Percentiles rank a stretch among this genome's conserved stretches.
These are phyloP conservation scores for Tryphoninae sp. DNA, from an alignment of 2,888 invertebrate genomes.

Conservation along the genomic window DNA sequence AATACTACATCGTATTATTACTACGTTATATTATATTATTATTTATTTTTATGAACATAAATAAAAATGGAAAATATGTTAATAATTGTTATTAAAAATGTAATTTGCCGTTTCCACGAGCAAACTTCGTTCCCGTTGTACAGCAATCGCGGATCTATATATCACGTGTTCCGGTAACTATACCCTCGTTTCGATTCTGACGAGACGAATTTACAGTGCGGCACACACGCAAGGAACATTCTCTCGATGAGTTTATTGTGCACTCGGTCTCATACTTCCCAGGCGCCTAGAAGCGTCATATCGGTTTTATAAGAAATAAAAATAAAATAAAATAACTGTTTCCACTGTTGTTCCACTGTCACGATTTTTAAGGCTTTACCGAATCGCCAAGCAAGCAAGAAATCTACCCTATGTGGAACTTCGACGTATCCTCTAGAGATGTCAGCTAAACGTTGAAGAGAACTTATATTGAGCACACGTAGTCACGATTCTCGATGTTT, in stretches of 20 bases:
- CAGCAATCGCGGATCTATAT: background rate
- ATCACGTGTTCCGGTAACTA: slow-evolving; percentile 61
- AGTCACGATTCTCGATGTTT: slow-evolving; percentile 44
- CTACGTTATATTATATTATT: too few relatives aligned
- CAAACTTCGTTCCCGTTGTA: slow-evolving; percentile 21
- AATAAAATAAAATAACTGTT: background rate
- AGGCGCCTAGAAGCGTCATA: slow-evolving; percentile 21
- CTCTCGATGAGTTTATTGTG: slow-evolving; percentile 58
- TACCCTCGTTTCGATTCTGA: slow-evolving; percentile 58
- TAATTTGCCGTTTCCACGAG: slow-evolving; percentile 5
- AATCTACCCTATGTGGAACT: slow-evolving; percentile 2
- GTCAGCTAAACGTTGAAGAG: slow-evolving; percentile 18
- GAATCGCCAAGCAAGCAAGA: slow-evolving; percentile 12
- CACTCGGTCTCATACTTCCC: slow-evolving; percentile 49
- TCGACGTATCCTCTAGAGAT: slow-evolving; percentile 7
- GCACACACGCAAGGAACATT: slow-evolving; percentile 69
- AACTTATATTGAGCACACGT: slow-evolving; percentile 35
- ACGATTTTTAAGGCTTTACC: slow-evolving; percentile 15
- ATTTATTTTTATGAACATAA: too few relatives aligned
- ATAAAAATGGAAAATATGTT: background rate
- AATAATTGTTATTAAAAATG: background rate
- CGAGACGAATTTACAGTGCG: slow-evolving; percentile 63
- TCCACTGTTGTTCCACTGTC: slow-evolving; percentile 15
- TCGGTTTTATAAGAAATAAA: slow-evolving; percentile 14
- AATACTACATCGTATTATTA: too few relatives aligned